Base-by-base conservation (phyloP, 2,113 vertebrate genomes). In the Lycaon pictus region DNA sequence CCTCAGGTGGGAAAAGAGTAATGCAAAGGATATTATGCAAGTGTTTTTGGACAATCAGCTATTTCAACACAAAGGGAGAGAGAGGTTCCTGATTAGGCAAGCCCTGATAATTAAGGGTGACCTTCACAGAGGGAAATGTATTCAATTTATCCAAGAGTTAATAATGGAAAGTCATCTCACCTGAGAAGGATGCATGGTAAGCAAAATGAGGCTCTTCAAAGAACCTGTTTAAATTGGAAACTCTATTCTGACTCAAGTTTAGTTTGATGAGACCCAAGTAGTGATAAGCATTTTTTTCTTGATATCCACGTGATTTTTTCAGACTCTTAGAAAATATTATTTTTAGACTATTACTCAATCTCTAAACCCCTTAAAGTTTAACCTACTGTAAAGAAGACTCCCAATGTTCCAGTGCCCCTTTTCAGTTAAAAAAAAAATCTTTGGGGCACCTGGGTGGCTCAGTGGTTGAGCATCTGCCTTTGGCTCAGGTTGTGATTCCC, bases 81-180 rank as follows among this genome's bases (percentile, higher is more conserved):
- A 76, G 43, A 81, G 35, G 27, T 3, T 55, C 76, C 53, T 72
- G 90, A 48, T 67, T 56, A 92, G 37, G 48, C 13, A 48, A 72
- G 80, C 56, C 63, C 90, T 81, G 90, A 37, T 60, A 77, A 90
- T 93, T 63, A 88, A 69, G 67, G 37, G 22, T 63, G 96, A 82
- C 88, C 48, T 94, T 95, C 76, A 11, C 32, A 1, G 37, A 87
- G 62, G 72, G 48, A 37, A 56, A 48, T 17, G 0, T 32, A 63
- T 80, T 37, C 12, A 0, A 11, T 19, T 7, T 32, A 53, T 19
- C 77, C 85, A 76, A 13, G 10, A 72, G 88, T 48, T 93, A 87
- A 55, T 72, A 53, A 83, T 23, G 83, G 69, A 27, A 43, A 69
- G 7, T 11, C 29, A 4, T 48, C 95, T 51, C 12, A 60, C 55